These are phyloP conservation scores for Apoda limacodes DNA, from an alignment of 2,888 invertebrate species.

Conservation along the genomic window DNA sequence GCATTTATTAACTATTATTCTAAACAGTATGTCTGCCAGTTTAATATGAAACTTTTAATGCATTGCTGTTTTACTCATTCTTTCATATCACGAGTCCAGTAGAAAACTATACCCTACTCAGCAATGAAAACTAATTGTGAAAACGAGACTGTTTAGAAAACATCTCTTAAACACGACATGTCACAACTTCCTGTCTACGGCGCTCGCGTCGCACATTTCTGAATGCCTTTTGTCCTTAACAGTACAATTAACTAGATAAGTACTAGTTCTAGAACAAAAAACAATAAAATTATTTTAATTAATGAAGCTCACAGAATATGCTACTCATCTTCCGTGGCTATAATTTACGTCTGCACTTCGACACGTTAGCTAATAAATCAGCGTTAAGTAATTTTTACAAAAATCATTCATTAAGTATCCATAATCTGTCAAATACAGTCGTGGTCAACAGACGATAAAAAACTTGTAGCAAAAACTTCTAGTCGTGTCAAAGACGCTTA, in stretches of 20 bases:
- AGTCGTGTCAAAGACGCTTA: too few relatives aligned
- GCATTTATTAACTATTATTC: too few relatives aligned
- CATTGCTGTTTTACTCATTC: too few relatives aligned
- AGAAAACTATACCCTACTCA: constrained; percentile 57
- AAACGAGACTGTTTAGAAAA: constrained; percentile 36
- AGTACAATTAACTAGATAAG: too few relatives aligned
- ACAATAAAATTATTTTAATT: too few relatives aligned
- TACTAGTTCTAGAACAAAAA: too few relatives aligned
- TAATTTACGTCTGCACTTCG: background rate
- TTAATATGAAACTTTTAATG: too few relatives aligned
- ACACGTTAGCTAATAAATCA: background rate
- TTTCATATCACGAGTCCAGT: constrained; percentile 31
- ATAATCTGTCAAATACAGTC: constrained; percentile 19
- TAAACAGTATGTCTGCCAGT: too few relatives aligned
- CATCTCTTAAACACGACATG: constrained; percentile 55
- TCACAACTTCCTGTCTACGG: constrained; percentile 43
- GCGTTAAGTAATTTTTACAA: background rate
- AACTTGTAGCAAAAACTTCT: too few relatives aligned
- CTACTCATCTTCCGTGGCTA: too few relatives aligned
- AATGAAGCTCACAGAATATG: too few relatives aligned
- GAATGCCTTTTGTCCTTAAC: constrained; percentile 64
- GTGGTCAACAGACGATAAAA: too few relatives aligned
- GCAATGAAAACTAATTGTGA: constrained; percentile 57
- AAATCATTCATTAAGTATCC: background rate
- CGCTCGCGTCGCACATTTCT: constrained; percentile 47